phyloP scores from a whole-genome alignment of 2,797 vertebrate species.

The Buphagus erythrorhynchus region DNA sequence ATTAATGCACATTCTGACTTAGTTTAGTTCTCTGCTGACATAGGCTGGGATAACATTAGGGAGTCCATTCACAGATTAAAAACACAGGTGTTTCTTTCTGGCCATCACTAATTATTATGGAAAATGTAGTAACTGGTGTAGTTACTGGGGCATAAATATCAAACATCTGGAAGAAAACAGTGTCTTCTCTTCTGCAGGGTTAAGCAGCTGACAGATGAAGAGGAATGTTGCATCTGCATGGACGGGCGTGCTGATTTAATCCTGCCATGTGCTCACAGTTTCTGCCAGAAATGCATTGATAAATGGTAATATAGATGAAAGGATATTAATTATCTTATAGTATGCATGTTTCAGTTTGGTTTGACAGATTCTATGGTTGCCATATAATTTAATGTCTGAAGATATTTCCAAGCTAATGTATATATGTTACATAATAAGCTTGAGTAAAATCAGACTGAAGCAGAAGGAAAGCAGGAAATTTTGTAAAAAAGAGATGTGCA shows the following conservation, averaged over 20 bases:
- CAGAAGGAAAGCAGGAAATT: background rate
- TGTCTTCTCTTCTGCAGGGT: constrained; percentile 81
- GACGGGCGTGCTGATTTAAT: constrained; percentile 95
- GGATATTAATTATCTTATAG: background rate
- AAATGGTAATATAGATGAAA: constrained; percentile 86
- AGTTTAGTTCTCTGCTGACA: background rate
- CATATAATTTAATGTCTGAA: background rate
- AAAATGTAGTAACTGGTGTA: background rate
- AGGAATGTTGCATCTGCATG: constrained; percentile 99
- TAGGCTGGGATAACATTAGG: background rate
- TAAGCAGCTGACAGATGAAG: constrained; percentile 95
- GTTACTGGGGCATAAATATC: background rate
- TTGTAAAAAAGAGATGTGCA: background rate
- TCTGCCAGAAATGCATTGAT: constrained; percentile 99
- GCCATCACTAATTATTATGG: background rate
- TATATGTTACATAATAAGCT: background rate
- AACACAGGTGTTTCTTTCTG: background rate
- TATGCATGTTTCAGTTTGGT: background rate
- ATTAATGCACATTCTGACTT: background rate
- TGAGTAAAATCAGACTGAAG: background rate
- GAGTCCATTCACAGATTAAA: background rate
- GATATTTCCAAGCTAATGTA: background rate
- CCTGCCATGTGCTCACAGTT: constrained; percentile 94
- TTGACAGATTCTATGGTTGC: background rate
- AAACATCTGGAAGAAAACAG: background rate